Evolutionary conservation across 92 coral and sea anemone species (phyloP).

Genomic region (Meandrina meandrites): DNA sequence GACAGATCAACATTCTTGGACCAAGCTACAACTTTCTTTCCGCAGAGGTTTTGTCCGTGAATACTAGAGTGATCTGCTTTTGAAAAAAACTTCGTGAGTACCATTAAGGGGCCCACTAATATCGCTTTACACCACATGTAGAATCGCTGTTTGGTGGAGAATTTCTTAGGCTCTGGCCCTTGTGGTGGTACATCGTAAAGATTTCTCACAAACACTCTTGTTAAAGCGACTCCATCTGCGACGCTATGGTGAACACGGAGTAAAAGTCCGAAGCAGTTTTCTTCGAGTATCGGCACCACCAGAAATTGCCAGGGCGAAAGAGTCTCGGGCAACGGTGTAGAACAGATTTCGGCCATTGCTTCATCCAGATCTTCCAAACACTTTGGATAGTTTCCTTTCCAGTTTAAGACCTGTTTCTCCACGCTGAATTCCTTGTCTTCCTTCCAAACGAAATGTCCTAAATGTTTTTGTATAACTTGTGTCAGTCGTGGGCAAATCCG

Average conservation of each 20-base stretch:
- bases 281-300: conserved; percentile 74
- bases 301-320: conserved; percentile 94
- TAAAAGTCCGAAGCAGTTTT: conserved; percentile 71
- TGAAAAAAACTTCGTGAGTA: conserved; percentile 67
- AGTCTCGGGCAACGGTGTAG: conserved; percentile 61
- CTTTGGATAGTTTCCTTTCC: conserved; percentile 80
- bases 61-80: conserved; percentile 74
- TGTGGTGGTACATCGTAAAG: conserved; percentile 85
- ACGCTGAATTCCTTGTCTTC: conserved; percentile 80
- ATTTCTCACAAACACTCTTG: conserved; percentile 85
- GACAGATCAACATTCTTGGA: conserved; percentile 81
- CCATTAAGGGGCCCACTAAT: conserved; percentile 76
- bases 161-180: conserved; percentile 80
- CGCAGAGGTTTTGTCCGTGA: conserved; percentile 87
- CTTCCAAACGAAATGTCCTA: conserved; percentile 86
- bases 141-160: conserved; percentile 84
- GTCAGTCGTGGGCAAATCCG: conserved; percentile 84
- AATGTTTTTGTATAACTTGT: conserved; percentile 69
- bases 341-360: conserved; percentile 73
- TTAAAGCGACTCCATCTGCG: conserved; percentile 93
- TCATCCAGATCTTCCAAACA: conserved; percentile 69
- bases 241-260: conserved; percentile 93
- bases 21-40: conserved; percentile 88
- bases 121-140: conserved; percentile 96
- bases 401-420: conserved; percentile 73